Conservation (phyloP, 2,888 invertebrate genomes). For the Polyploca ridens region DNA sequence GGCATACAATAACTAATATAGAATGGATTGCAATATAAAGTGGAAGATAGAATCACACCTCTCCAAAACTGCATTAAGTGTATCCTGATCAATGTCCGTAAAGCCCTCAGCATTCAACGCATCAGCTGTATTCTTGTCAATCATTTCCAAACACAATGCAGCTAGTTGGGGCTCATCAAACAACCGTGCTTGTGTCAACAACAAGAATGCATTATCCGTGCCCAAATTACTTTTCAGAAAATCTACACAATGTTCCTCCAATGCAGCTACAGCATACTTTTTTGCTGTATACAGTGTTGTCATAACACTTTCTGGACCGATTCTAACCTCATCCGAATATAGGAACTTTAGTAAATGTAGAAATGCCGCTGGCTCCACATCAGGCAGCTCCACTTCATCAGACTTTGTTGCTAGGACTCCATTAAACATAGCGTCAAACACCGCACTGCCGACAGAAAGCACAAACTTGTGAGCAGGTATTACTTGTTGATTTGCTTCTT, state of each 20-base stretch:
- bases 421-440: conserved; percentile 95
- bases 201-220: conserved; percentile 92
- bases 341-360: conserved; percentile 88
- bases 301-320: conserved; percentile 94
- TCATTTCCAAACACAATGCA: conserved; percentile 91
- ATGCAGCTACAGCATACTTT: conserved; percentile 93
- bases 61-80: conserved; percentile 89
- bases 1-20: too few relatives aligned
- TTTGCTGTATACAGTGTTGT: conserved; percentile 94
- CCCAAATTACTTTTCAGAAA: conserved; percentile 90
- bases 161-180: conserved; percentile 94
- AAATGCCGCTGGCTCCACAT: conserved; percentile 93
- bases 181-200: conserved; percentile 90
- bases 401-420: conserved; percentile 88
- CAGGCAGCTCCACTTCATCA: conserved; percentile 91
- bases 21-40: not conserved
- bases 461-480: conserved; percentile 93
- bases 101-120: conserved; percentile 92
- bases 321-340: conserved; percentile 93
- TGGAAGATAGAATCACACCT: conserved; percentile 52
- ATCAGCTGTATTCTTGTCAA: conserved; percentile 93
- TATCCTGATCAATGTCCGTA: conserved; percentile 92
- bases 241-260: conserved; percentile 93
- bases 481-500: conserved; percentile 86
- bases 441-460: conserved; percentile 92